Evolutionary conservation across 2,113 vertebrate genomes (phyloP).

Genomic region (Pundamilia nyererei): DNA sequence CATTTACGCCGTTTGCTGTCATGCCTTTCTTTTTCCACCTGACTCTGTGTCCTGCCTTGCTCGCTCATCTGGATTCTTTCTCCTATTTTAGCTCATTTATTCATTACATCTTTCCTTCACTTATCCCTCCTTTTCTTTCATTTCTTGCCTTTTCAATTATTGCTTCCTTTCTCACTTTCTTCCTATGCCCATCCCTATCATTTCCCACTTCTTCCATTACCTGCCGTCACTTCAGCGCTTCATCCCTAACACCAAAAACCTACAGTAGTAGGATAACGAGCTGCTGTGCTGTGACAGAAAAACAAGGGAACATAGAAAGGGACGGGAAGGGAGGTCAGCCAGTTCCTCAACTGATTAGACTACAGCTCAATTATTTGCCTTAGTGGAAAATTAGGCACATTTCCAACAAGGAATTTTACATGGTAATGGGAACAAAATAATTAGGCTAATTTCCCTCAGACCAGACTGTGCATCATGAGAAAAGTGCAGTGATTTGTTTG

Average conservation of each 20-base stretch:
- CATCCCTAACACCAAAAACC: neutral
- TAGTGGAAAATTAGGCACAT: neutral
- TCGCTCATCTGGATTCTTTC: neutral
- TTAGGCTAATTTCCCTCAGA: slow-evolving; percentile 10
- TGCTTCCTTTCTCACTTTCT: neutral
- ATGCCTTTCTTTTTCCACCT: neutral
- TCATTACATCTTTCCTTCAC: neutral
- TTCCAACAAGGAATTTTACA: slow-evolving; percentile 2
- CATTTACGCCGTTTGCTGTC: neutral
- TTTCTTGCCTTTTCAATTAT: neutral
- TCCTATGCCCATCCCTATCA: neutral
- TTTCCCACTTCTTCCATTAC: neutral
- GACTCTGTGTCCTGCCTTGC: neutral
- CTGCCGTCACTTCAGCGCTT: neutral
- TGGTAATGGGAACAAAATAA: slow-evolving; percentile 29
- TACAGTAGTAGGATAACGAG: neutral
- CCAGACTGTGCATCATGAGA: slow-evolving; percentile 1
- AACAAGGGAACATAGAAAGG: neutral
- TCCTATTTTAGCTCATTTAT: neutral
- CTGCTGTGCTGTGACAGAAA: neutral
- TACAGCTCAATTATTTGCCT: slow-evolving; percentile 11
- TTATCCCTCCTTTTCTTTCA: neutral
- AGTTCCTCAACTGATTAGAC: slow-evolving; percentile 1
- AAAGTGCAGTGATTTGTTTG: neutral
- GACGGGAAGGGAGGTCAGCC: neutral